phyloP scores from a whole-genome alignment of 2,797 vertebrate species.

The Prunella strophiata region DNA sequence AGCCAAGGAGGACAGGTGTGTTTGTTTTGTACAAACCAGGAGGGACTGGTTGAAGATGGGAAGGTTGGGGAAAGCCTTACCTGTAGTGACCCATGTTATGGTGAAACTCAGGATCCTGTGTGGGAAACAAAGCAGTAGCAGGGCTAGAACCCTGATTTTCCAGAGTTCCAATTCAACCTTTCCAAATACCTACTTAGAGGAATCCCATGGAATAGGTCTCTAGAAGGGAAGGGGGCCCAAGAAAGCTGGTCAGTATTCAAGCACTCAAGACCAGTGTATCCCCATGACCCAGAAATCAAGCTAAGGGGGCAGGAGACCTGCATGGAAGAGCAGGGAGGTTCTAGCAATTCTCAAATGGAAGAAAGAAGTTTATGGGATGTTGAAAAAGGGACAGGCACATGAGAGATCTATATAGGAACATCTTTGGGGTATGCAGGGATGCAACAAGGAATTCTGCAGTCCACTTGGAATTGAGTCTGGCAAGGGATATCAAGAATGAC shows the following conservation, averaged over 20 bases:
- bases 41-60: neutral
- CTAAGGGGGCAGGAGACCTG: neutral
- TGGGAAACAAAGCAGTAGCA: neutral
- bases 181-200: neutral
- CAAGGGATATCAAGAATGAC: neutral
- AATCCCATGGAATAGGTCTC: neutral
- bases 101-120: neutral
- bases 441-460: fast-evolving
- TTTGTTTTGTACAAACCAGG: neutral
- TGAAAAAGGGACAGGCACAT: neutral
- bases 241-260: neutral
- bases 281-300: neutral
- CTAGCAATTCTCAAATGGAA: neutral
- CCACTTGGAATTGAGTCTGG: neutral
- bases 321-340: neutral
- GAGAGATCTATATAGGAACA: neutral
- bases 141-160: neutral
- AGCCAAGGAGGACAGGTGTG: neutral
- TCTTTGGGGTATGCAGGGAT: neutral
- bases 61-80: neutral
- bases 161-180: neutral
- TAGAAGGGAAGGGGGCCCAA: neutral
- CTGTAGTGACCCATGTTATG: neutral
- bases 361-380: neutral
- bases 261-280: neutral